Base-by-base conservation (phyloP, 2,113 vertebrate species). In the Neotragus moschatus region DNA sequence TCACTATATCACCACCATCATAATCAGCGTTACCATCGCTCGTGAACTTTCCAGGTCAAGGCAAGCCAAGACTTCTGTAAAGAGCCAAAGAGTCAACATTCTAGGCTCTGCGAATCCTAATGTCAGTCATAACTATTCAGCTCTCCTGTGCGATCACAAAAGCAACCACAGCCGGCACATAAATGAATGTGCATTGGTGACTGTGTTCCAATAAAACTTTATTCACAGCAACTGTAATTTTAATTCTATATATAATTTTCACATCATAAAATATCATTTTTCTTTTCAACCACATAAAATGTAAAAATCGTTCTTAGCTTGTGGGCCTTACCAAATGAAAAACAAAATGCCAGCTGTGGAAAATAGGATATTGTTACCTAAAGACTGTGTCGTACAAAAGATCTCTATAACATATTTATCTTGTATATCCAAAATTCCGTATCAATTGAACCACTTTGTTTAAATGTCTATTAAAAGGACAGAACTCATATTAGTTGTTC, bases 101-200 rank as follows among this genome's bases (percentile, higher is more conserved):
- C 63, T 16, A 81, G 47, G 36, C 16, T n/a, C 56, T 60, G 5
- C 30, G 4, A 55, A 5, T 26, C 47, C 5, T 39, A 5, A 10
- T 8, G 25, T 75, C 47, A 81, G 6, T 15, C 21, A 6, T 19
- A 60, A 56, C 19, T 7, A 13, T 4, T 55, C 9, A 82, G 47
- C 21, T 36, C 53, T 63, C 9, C 11, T 28, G 15, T 6, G 8
- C 0, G 1, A 7, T n/a, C 6, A 5, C 23, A 58, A 30, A 28
- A 28, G 60, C 15, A n/a, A 9, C n/a, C 16, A 9, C 0, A 17
- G 51, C 28, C 0, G 15, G 5, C 15, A 7, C 11, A 19, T 84
- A 63, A 55, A 19, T 26, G 3, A 49, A 45, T 7, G 6, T 6
- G 6, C 39, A 2, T 7, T 25, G 3, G 39, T 30, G 21, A 5